Percentiles rank a stretch among this genome's conserved stretches.
These are phyloP conservation scores for Dicerorhinus sumatrensis DNA, from an alignment of 2,113 vertebrate species.

Conservation along the genomic window DNA sequence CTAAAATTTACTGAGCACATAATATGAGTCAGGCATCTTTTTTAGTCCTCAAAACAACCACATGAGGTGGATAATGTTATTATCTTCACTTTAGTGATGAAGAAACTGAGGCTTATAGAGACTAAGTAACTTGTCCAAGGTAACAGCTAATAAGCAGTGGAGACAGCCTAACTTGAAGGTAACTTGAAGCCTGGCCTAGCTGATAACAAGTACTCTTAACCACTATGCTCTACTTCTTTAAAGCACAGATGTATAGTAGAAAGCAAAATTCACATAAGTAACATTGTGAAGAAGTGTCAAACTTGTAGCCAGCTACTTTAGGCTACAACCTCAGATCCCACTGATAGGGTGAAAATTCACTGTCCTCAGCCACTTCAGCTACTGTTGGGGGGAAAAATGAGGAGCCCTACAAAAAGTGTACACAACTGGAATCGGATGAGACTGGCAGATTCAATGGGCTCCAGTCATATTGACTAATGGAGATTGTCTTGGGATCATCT, in stretches of 20 bases:
- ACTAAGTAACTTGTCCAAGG: not conserved
- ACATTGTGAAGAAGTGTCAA: slow-evolving; percentile 31
- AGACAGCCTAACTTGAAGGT: not conserved
- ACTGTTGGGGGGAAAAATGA: not conserved
- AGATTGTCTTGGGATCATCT: not conserved
- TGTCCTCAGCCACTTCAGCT: not conserved
- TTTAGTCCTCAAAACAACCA: slow-evolving; percentile 16
- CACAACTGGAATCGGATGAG: not conserved
- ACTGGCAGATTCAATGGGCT: not conserved
- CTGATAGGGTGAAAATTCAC: not conserved
- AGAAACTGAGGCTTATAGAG: not conserved
- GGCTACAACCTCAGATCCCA: not conserved
- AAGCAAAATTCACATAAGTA: not conserved
- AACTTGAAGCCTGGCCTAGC: not conserved
- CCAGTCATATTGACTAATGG: not conserved
- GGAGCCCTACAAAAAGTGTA: not conserved
- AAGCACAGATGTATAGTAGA: not conserved
- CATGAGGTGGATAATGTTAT: not conserved
- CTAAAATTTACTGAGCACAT: slow-evolving; percentile 33
- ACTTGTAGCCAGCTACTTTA: slow-evolving; percentile 27
- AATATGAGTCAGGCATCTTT: not conserved
- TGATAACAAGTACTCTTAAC: not conserved
- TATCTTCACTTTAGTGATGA: slow-evolving; percentile 5
- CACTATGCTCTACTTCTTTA: not conserved
- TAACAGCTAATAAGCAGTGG: not conserved